Conservation (phyloP, 2,888 invertebrate species). For the Acanthosoma haemorrhoidale region DNA sequence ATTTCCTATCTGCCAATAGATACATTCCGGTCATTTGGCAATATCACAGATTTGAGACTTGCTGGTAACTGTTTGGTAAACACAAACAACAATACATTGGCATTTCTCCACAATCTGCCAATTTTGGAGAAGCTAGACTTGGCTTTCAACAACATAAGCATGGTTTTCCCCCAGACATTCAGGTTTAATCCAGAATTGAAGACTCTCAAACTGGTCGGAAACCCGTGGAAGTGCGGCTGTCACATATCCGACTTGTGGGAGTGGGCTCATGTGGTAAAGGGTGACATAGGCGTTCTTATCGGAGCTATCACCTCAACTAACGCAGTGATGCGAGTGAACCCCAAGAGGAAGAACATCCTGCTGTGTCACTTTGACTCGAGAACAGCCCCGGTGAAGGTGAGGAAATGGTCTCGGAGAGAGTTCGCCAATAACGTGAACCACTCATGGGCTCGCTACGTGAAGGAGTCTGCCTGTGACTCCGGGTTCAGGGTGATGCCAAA, state of each 20-base stretch:
- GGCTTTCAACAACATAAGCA: conserved; percentile 55
- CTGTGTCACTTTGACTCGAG: conserved; percentile 60
- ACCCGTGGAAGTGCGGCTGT: conserved; percentile 65
- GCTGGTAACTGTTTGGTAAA: conserved; percentile 54
- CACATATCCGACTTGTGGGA: conserved; percentile 66
- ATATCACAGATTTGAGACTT: conserved; percentile 58
- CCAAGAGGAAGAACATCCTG: conserved; percentile 59
- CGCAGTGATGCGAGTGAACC: conserved; percentile 51
- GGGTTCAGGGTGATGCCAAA: conserved; percentile 22
- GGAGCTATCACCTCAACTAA: conserved; percentile 58
- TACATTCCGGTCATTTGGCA: conserved; percentile 57
- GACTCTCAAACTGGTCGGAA: conserved; percentile 60
- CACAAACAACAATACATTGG: conserved; percentile 47
- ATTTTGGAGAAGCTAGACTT: conserved; percentile 58
- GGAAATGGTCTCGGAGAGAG: conserved; percentile 53
- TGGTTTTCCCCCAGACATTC: conserved; percentile 23
- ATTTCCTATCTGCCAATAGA: conserved; percentile 56
- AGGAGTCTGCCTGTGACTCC: conserved; percentile 41
- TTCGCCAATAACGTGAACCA: conserved; percentile 54
- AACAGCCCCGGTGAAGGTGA: conserved; percentile 46
- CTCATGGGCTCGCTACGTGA: conserved; percentile 64
- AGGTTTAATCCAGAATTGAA: conserved; percentile 54
- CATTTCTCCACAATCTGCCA: conserved; percentile 54
- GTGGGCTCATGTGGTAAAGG: conserved; percentile 63
- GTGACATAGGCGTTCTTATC: conserved; percentile 58